Evolutionary conservation across 2,797 vertebrate genomes (phyloP), one percentile per base, ranked within the genome.

Genomic region (Poecilia gillii): DNA sequence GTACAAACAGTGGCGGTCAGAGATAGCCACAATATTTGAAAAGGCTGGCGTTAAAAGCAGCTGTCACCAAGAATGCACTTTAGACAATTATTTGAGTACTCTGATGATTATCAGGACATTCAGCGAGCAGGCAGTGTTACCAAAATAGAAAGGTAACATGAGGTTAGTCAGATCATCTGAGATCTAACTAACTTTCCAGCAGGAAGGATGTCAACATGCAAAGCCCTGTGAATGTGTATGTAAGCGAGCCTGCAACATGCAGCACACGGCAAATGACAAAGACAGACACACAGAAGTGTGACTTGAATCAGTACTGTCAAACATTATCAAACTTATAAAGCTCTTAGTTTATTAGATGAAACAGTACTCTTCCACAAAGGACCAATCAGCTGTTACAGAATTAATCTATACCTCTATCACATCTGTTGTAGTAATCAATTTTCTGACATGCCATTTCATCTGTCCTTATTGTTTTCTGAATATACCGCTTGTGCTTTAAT

Each of bases 91-190:
- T 90, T 89, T 91, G 90, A 86, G 85, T 79, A 77, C 73, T 83
- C 77, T 85, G 87, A 81, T 84, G 80, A 88, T 89, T 88, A 86
- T 84, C 83, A 78, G 90, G 83, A 91, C 87, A 41, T 90, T 75
- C 79, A 85, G 82, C 13, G 39, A 83, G 81, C 89, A 86, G 78
- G 79, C 84, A 62, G 72, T 43, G 88, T 76, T 81, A 89, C 91
- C 81, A 85, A 90, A 93, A 94, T 92, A 92, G 90, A 82, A 72
- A 89, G 81, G 91, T 88, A 86, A 88, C 90, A 86, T 79, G 79
- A 90, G 91, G 91, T 92, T 87, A 91, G 88, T 84, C 79, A 85
- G 88, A 90, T 91, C 90, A 92, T 82, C 87, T 84, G 72, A 92
- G 88, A 72, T 85, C 88, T 83, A 84, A 88, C 90, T 84, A 89